Evolutionary conservation across 2,888 invertebrate species (phyloP).

Genomic region (Druceiella hillmani): DNA sequence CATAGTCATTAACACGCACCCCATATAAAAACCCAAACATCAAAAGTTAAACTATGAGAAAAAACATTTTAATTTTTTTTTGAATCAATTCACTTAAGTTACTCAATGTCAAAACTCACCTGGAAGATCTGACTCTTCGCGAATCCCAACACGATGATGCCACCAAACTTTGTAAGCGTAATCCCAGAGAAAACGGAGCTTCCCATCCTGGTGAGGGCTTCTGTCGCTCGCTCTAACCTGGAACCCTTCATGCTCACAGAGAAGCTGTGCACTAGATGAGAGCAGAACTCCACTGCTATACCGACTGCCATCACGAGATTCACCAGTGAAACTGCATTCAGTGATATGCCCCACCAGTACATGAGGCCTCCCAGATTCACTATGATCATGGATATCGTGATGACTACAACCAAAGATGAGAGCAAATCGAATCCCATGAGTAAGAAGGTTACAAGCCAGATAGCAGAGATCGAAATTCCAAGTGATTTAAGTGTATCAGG

Average conservation of each 20-base stretch:
- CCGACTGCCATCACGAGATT: conserved; percentile 99
- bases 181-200: conserved; percentile 96
- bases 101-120: conserved; percentile 31
- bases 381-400: conserved; percentile 92
- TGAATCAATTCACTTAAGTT: background rate
- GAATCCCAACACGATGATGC: conserved; percentile 93
- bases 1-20: too few species aligned
- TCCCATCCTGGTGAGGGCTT: conserved; percentile 86
- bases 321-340: conserved; percentile 96
- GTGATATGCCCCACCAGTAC: conserved; percentile 93
- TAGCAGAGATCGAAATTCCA: conserved; percentile 83
- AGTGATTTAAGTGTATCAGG: conserved; percentile 83
- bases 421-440: conserved; percentile 92
- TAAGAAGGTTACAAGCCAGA: conserved; percentile 88
- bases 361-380: conserved; percentile 91
- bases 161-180: conserved; percentile 96
- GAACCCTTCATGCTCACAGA: conserved; percentile 68
- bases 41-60: too few species aligned
- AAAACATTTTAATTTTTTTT: too few species aligned
- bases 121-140: conserved; percentile 97
- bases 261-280: conserved; percentile 93
- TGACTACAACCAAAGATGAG: conserved; percentile 81
- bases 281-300: conserved; percentile 97
- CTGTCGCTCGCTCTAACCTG: conserved; percentile 71
- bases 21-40: too few species aligned